A percentile compares a stretch with the other conserved stretches of the same genome.
Conservation (phyloP, 2,113 vertebrate species). For the Chauna torquata region DNA sequence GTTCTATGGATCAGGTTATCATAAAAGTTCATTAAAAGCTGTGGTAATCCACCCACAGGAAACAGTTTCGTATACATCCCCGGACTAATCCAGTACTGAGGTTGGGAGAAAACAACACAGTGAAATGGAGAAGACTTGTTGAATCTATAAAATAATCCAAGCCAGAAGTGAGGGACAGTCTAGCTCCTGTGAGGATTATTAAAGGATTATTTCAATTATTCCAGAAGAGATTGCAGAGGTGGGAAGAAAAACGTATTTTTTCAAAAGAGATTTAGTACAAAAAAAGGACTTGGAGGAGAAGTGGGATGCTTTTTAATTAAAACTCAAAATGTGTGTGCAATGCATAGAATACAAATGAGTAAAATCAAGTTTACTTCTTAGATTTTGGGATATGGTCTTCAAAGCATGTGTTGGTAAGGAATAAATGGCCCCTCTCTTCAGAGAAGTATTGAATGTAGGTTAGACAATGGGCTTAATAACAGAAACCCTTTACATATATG, state of each 20-base stretch:
- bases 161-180: not conserved
- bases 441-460: not conserved
- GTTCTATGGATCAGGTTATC: conserved; percentile 18
- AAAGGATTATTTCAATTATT: conserved; percentile 6
- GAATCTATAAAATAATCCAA: conserved; percentile 52
- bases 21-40: conserved; percentile 52
- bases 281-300: not conserved
- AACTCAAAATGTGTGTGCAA: not conserved
- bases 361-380: not conserved
- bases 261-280: not conserved
- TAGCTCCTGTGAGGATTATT: conserved; percentile 33
- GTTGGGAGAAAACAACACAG: not conserved
- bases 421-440: not conserved
- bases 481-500: not conserved
- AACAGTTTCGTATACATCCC: conserved; percentile 47
- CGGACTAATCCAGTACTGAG: conserved; percentile 15
- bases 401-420: not conserved
- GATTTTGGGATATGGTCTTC: not conserved
- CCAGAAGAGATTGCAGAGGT: not conserved
- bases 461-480: not conserved
- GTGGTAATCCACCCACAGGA: conserved; percentile 50
- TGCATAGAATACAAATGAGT: not conserved
- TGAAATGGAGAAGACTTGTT: conserved; percentile 21
- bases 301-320: not conserved
- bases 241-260: not conserved